Evolutionary conservation across 2,113 vertebrate species (phyloP), one percentile per base, ranked within the genome.

Genomic region (Myotis brandtii): DNA sequence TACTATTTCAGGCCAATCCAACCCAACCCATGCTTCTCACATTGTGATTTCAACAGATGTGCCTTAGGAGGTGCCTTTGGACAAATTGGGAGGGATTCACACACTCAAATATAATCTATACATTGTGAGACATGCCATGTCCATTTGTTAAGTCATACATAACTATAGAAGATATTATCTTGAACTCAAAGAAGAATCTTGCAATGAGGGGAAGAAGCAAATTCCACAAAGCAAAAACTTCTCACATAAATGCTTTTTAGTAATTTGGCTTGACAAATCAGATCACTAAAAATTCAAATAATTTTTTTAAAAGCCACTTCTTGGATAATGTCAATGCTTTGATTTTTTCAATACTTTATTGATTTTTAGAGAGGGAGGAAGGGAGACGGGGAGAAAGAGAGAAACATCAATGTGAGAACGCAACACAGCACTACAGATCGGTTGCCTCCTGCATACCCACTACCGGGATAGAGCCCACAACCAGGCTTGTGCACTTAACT

Each of bases 211-310:
- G 4, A 40, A 48, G 69, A 54, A 69, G 50, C 48, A 89, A 85
- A 92, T 16, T 17, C 17, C 13, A 27, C 30, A 64, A n/a, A 59
- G 79, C 21, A 75, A 75, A 87, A 56, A 43, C 69, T 54, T 94
- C 40, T 86, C 48, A 92, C 25, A 79, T 30, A 67, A 52, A 82
- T 84, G 32, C 32, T 76, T 9, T 59, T 93, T 66, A 59, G 21
- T 73, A 86, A 82, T 73, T 76, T 89, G 30, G 27, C 14, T 82
- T 87, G 66, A 69, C 23, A 79, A 94, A 82, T 72, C n/a, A 67
- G n/a, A 73, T 79, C 48, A 90, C 75, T 92, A 79, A 94, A 59
- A 30, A 66, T 66, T 64, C 34, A 32, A 83, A 75, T 50, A 46
- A 59, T 37, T 67, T 32, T 16, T 59, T 32, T 37, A 37, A 77